Percentiles rank a stretch among this genome's conserved stretches.
Conservation (phyloP, 30 jellyfish, hydroid and myxozoan species). For the Cassiopea xamachana region DNA sequence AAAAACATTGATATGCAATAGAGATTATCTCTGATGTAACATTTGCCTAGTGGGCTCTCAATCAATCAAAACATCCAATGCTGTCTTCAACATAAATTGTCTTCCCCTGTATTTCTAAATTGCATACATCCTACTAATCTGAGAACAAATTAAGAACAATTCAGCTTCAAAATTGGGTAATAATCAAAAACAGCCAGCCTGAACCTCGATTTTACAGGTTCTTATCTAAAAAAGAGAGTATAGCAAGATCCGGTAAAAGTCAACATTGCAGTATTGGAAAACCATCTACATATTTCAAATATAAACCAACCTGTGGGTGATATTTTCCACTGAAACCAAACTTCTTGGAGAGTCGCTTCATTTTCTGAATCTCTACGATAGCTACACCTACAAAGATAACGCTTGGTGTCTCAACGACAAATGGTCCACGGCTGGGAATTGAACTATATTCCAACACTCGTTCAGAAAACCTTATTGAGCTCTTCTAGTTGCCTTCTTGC, state of each 20-base stretch:
- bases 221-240: no score
- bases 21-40: no score
- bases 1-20: no score
- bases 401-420: background rate
- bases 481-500: background rate
- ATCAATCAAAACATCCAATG: no score
- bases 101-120: no score
- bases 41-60: no score
- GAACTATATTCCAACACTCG: background rate
- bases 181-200: background rate
- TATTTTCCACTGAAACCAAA: slow-evolving; percentile 43
- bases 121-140: background rate
- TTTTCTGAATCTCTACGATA: background rate
- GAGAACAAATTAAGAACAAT: background rate
- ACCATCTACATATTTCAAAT: background rate
- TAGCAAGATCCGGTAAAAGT: no score
- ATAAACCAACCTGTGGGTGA: slow-evolving; percentile 30
- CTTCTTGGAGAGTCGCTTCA: slow-evolving; percentile 54
- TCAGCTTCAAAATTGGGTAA: background rate
- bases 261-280: no score
- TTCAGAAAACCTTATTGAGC: background rate
- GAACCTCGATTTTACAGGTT: no score
- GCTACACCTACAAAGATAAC: background rate
- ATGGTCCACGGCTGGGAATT: background rate
- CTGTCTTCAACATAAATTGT: no score